Evolutionary conservation across 2,113 vertebrate species (phyloP).

Genomic region (Drymodes brunneopygia): DNA sequence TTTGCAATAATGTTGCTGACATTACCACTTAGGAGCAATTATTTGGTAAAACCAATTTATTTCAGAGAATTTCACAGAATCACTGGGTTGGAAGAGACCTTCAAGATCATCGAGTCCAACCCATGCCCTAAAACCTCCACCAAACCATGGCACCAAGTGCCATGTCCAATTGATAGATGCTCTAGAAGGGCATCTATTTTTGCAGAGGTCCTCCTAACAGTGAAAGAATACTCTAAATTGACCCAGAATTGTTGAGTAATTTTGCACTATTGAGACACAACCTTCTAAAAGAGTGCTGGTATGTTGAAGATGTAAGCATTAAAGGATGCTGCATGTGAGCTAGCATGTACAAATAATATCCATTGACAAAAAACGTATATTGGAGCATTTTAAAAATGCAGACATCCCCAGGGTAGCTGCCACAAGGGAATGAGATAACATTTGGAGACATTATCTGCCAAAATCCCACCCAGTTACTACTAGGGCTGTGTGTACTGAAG

Average conservation of each 20-base stretch:
- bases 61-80: no score
- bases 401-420: background rate
- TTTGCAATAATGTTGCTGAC: background rate
- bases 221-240: background rate
- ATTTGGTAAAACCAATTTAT: background rate
- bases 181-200: background rate
- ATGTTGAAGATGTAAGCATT: background rate
- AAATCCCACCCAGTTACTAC: background rate
- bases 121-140: no score
- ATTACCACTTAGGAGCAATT: background rate
- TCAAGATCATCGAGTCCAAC: no score
- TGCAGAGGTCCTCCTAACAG: background rate
- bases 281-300: background rate
- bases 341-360: background rate
- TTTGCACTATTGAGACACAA: background rate
- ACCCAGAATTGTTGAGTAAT: background rate
- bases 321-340: background rate
- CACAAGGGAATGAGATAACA: background rate
- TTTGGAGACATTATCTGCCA: background rate
- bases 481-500: background rate
- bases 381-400: background rate
- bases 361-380: background rate
- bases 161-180: background rate
- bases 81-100: no score
- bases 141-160: no score